Evolutionary conservation across 2,113 vertebrate species (phyloP), one percentile per base, ranked within the genome.

Genomic region (Anoplopoma fimbria): DNA sequence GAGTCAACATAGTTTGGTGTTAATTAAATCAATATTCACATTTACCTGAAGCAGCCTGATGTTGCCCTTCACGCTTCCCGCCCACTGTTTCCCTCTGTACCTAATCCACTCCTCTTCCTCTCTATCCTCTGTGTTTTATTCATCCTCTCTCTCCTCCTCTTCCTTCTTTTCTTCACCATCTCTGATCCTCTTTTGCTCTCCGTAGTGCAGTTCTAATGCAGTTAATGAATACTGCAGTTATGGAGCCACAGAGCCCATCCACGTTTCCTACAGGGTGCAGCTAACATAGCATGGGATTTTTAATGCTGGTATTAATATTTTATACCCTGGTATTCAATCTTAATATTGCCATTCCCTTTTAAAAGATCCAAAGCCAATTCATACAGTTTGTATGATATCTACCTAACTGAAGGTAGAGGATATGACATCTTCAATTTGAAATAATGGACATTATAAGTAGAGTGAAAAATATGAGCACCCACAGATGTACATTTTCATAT

Each of bases 21-120:
- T 86, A 81, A 91, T 91, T 75, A 90, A 89, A 91, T 92, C 34
- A 82, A 87, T 80, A 85, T 77, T 82, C 79, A 85, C 73, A 80
- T 84, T 83, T 51, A 91, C 70, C 34, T 71, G 71, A 68, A 88
- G 76, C 75, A 77, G 60, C 65, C 69, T 0, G 9, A 7, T 61
- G 64, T 87, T 88, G 77, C 81, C 83, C 77, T 87, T 82, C 82
- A 49, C 9, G 33, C 87, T 89, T 84, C 77, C 65, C 69, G 57
- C 42, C 42, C 25, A 27, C 19, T 69, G 73, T 63, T 81, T 73
- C 73, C 4, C 21, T 69, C 47, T 63, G 15, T 69, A 75, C 49
- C 47, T 45, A 5, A 42, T 69, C 38, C 75, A 69, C 70, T 57
- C 9, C 61, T 79, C 63, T 69, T 72, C 67, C 38, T 64, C 12